Evolutionary conservation across 64 coral and sea anemone species (phyloP).

Genomic region (Trachythela sp.): DNA sequence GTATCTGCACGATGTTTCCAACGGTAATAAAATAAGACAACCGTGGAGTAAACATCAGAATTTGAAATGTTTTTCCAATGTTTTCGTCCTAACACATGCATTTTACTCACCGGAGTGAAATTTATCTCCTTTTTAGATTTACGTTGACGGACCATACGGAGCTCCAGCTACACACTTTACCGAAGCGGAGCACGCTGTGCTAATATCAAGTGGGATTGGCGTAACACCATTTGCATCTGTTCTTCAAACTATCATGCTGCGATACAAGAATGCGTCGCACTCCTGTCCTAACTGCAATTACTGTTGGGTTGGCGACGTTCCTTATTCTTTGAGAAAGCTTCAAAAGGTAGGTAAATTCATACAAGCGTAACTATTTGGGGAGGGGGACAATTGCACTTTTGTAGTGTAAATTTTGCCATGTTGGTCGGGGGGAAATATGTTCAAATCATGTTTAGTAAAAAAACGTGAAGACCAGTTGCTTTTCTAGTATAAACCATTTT

Average conservation of each 20-base stretch:
- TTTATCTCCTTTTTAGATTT: background rate
- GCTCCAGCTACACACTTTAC: constrained; percentile 15
- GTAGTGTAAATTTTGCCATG: too few relatives aligned
- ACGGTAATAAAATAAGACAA: too few relatives aligned
- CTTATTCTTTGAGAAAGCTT: constrained; percentile 1
- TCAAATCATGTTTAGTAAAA: too few relatives aligned
- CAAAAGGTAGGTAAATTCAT: background rate
- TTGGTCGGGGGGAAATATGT: too few relatives aligned
- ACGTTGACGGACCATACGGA: constrained; percentile 10
- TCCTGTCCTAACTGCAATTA: background rate
- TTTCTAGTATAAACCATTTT: too few relatives aligned
- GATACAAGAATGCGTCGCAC: constrained; percentile 12
- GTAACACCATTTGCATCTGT: constrained; percentile 10
- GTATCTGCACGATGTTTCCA: too few relatives aligned
- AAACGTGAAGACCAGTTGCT: too few relatives aligned
- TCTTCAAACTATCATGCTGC: constrained; percentile 8
- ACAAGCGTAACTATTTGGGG: too few relatives aligned
- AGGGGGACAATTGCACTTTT: too few relatives aligned
- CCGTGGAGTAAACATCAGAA: too few relatives aligned
- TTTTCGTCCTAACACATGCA: too few relatives aligned
- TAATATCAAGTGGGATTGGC: constrained; percentile 16
- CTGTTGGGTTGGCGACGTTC: background rate
- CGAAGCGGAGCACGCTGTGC: constrained; percentile 5
- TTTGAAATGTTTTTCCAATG: too few relatives aligned
- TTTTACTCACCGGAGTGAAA: background rate